phyloP scores from a whole-genome alignment of 2,113 vertebrate species.

The Stigmatopora nigra region DNA sequence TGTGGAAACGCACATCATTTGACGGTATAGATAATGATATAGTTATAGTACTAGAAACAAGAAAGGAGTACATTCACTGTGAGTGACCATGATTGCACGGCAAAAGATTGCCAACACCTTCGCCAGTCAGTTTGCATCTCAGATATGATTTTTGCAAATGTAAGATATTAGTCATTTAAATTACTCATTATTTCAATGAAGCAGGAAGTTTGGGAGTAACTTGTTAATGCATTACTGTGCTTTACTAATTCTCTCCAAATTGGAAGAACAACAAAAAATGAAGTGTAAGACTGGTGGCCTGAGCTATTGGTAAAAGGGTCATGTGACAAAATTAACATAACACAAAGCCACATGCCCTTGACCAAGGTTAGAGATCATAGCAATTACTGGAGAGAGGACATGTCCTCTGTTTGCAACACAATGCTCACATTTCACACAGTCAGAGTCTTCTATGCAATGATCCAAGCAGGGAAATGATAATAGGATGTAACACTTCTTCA shows the following conservation, averaged over 20 bases:
- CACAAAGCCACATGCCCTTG: constrained; percentile 41
- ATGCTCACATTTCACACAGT: constrained; percentile 33
- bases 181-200: not conserved
- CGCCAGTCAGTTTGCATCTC: too few species aligned
- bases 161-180: too few species aligned
- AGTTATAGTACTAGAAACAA: too few species aligned
- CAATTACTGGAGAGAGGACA: constrained; percentile 37
- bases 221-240: not conserved
- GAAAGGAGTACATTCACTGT: too few species aligned
- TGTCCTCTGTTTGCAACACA: constrained; percentile 38
- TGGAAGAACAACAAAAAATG: constrained; percentile 1
- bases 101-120: too few species aligned
- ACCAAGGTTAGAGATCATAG: constrained; percentile 40
- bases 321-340: constrained; percentile 27
- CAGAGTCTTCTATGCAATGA: constrained; percentile 39
- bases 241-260: constrained; percentile 7
- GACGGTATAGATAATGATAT: too few species aligned
- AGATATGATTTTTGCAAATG: too few species aligned
- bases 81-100: too few species aligned
- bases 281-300: constrained; percentile 14
- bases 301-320: constrained; percentile 6
- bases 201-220: not conserved
- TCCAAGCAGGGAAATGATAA: constrained; percentile 30
- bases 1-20: too few species aligned
- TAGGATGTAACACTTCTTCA: constrained; percentile 27